Conservation (phyloP, 2,888 invertebrate genomes). For the Corythucha ciliata region DNA sequence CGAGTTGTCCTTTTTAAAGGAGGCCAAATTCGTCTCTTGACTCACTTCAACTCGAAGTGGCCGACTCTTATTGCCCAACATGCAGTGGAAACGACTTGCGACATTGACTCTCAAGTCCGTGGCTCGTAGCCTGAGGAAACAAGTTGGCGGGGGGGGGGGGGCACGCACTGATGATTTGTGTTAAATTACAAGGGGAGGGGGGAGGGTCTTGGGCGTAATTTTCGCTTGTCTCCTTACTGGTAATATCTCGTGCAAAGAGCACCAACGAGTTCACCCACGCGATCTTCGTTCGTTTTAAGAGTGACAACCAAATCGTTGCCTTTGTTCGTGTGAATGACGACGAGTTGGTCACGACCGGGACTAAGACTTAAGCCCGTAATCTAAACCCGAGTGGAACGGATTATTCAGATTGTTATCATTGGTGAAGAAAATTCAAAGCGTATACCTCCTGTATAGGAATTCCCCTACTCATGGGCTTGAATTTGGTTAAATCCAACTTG, state of each 20-base stretch:
- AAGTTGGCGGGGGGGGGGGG: not conserved
- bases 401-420: not conserved
- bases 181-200: not conserved
- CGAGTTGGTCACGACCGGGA: conserved; percentile 75
- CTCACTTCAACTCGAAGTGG: conserved; percentile 51
- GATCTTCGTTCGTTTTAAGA: conserved; percentile 55
- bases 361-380: conserved; percentile 78
- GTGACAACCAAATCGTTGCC: conserved; percentile 87
- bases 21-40: conserved; percentile 45
- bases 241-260: conserved; percentile 64
- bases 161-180: no score
- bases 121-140: conserved; percentile 40
- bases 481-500: conserved; percentile 78
- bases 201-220: not conserved
- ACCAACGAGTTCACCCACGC: conserved; percentile 80
- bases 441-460: conserved; percentile 63
- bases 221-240: conserved; percentile 54
- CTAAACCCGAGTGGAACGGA: conserved; percentile 41
- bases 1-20: conserved; percentile 45
- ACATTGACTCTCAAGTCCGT: conserved; percentile 65
- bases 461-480: conserved; percentile 79
- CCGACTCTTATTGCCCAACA: conserved; percentile 69
- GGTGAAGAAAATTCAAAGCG: not conserved
- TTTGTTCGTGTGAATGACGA: conserved; percentile 73
- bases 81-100: conserved; percentile 64